Evolutionary conservation across 2,113 vertebrate genomes (phyloP).

Genomic region (Neogale vison): DNA sequence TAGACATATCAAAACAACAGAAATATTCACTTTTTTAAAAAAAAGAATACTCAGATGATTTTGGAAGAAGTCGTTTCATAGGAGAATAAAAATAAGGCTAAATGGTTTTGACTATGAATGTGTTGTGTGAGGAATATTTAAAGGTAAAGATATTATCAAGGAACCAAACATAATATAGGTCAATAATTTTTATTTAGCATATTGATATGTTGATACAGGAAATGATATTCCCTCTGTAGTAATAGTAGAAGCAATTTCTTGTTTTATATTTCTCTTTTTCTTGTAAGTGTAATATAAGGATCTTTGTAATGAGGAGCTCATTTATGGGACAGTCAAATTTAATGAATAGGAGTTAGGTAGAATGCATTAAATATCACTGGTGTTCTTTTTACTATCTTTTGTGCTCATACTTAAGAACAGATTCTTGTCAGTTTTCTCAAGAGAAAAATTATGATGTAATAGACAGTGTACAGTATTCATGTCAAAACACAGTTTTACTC

Average conservation of each 20-base stretch:
- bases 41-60: not conserved
- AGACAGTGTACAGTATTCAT: slow-evolving; percentile 67
- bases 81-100: slow-evolving; percentile 27
- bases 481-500: slow-evolving; percentile 75
- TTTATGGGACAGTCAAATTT: slow-evolving; percentile 59
- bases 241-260: not conserved
- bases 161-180: not conserved
- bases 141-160: not conserved
- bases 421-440: slow-evolving; percentile 74
- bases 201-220: not conserved
- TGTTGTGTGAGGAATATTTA: not conserved
- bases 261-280: slow-evolving; percentile 47
- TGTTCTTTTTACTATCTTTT: slow-evolving; percentile 63
- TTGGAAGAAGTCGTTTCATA: slow-evolving; percentile 18
- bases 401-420: slow-evolving; percentile 69
- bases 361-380: slow-evolving; percentile 55
- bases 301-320: slow-evolving; percentile 36
- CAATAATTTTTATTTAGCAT: slow-evolving; percentile 39
- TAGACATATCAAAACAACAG: slow-evolving; percentile 6
- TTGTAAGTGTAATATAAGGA: slow-evolving; percentile 35
- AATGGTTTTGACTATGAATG: not conserved
- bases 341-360: slow-evolving; percentile 59
- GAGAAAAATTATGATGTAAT: slow-evolving; percentile 75
- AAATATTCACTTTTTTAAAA: not conserved
- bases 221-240: not conserved